A percentile compares a stretch with the other conserved stretches of the same genome.
Evolutionary conservation across 2,797 vertebrate species (phyloP).

Genomic region (Macropus fuliginosus): DNA sequence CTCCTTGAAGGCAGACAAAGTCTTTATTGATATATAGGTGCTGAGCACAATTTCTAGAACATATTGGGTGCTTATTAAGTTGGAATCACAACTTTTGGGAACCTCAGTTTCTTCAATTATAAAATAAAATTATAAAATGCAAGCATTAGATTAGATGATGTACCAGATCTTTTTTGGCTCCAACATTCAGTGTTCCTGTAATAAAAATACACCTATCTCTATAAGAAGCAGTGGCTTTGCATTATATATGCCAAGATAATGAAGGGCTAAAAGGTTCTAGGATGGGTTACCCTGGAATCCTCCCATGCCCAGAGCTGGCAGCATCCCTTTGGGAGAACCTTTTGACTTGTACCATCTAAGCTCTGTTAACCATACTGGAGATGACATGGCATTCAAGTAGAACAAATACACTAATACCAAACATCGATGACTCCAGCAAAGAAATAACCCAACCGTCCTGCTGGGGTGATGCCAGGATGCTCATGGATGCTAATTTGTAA

Average conservation of each 20-base stretch:
- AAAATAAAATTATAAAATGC: neutral
- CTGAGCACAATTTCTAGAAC: neutral
- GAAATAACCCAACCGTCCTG: neutral
- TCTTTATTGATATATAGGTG: neutral
- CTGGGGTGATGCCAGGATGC: slow-evolving; percentile 30
- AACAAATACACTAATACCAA: neutral
- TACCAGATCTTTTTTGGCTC: neutral
- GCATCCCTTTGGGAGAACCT: slow-evolving; percentile 35
- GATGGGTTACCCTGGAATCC: neutral
- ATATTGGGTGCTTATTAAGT: neutral
- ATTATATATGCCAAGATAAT: neutral
- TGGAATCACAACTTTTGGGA: neutral
- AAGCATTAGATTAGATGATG: neutral
- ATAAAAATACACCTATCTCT: slow-evolving; percentile 13
- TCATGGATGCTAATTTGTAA: slow-evolving; percentile 43
- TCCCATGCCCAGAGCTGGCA: neutral
- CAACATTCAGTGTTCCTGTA: neutral
- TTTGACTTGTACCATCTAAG: slow-evolving; percentile 22
- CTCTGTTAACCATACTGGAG: neutral
- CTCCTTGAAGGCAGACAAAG: neutral
- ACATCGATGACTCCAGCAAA: neutral
- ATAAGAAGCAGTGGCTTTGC: slow-evolving; percentile 22
- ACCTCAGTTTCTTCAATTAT: neutral
- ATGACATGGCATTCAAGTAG: neutral
- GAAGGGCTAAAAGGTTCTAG: neutral